Conservation (phyloP, 2,113 vertebrate species). For the Elaphurus davidianus region DNA sequence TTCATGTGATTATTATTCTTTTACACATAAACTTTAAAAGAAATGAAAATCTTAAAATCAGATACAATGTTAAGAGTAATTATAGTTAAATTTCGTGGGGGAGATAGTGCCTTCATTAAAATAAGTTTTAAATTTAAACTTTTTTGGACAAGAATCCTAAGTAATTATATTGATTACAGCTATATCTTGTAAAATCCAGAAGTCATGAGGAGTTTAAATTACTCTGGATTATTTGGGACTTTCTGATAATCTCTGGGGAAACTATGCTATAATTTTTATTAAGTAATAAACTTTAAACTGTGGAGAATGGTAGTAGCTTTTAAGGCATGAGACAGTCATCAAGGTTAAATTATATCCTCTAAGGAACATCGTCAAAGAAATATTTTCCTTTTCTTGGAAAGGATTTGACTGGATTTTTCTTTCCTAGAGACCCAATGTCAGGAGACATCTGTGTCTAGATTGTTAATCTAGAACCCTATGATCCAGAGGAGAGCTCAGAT, state of each 20-base stretch:
- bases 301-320: not conserved
- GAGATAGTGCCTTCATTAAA: constrained; percentile 20
- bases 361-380: not conserved
- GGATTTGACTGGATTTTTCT: not conserved
- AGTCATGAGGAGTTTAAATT: not conserved
- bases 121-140: not conserved
- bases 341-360: not conserved
- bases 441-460: not conserved
- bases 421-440: not conserved
- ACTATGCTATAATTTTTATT: not conserved
- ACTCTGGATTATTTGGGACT: not conserved
- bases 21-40: not conserved
- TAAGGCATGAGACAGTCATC: not conserved
- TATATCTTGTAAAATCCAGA: constrained; percentile 4
- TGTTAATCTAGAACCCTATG: not conserved
- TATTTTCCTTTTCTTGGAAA: not conserved
- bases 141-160: constrained; percentile 14
- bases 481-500: not conserved
- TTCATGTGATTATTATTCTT: not conserved
- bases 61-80: constrained; percentile 30
- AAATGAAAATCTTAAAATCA: constrained; percentile 15
- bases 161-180: not conserved
- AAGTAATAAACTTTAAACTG: not conserved
- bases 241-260: constrained; percentile 1
- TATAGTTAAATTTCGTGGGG: not conserved